These are phyloP conservation scores for Thera britannica DNA, from an alignment of 2,888 invertebrate species.

Conservation along the genomic window DNA sequence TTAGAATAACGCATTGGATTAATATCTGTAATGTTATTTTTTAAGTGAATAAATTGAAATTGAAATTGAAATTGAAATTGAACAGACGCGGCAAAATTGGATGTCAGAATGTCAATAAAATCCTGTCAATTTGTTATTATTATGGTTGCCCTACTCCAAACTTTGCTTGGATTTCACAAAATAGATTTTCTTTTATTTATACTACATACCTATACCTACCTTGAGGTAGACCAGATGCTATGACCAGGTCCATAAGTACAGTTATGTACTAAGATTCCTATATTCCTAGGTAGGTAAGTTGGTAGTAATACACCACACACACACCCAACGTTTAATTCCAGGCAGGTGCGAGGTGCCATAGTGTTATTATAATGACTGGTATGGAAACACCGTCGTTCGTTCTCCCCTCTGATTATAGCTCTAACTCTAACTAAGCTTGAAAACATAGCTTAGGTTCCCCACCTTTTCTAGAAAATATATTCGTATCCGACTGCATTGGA, in stretches of 20 bases:
- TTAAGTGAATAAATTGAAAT: too few species aligned
- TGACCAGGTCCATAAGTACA: too few species aligned
- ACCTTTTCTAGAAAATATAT: neutral
- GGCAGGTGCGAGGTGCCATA: neutral
- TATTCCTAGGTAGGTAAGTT: too few species aligned
- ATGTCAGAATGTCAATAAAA: neutral
- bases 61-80: too few species aligned
- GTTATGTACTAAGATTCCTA: too few species aligned
- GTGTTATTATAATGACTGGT: neutral
- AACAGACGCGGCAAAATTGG: neutral
- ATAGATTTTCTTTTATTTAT: neutral
- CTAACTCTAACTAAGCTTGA: neutral
- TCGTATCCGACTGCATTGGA: slow-evolving; percentile 27
- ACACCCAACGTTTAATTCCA: neutral
- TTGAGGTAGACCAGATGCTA: too few species aligned
- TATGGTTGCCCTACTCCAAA: neutral
- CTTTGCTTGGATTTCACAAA: neutral
- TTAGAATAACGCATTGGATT: too few species aligned
- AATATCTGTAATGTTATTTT: too few species aligned
- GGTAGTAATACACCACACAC: too few species aligned
- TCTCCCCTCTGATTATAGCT: neutral
- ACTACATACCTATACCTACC: too few species aligned
- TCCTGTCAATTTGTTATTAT: neutral
- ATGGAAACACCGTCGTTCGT: neutral
- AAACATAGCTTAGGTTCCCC: neutral